These are phyloP conservation scores for Ceriagrion tenellum DNA, from an alignment of 2,888 invertebrate genomes.

Conservation along the genomic window DNA sequence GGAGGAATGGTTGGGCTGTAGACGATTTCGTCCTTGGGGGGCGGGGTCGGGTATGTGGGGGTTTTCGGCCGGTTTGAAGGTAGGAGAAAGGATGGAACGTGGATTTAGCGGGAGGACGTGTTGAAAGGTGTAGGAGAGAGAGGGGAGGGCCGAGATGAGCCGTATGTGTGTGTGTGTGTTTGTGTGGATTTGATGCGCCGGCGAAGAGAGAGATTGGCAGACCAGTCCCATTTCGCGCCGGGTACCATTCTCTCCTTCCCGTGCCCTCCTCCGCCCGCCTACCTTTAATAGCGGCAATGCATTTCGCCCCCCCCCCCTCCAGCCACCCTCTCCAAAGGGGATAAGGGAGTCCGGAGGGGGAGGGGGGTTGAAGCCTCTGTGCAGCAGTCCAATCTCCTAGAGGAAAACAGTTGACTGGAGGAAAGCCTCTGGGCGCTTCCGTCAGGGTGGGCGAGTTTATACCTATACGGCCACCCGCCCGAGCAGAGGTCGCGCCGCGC, in stretches of 20 bases:
- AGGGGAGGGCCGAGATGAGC: background rate
- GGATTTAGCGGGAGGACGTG: background rate
- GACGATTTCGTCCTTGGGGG: too few species aligned
- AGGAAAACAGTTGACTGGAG: background rate
- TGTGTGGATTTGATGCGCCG: background rate
- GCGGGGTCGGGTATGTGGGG: background rate
- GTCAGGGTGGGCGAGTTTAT: background rate
- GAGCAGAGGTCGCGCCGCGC: background rate
- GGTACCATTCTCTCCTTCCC: background rate
- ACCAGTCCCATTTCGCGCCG: background rate
- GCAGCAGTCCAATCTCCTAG: background rate
- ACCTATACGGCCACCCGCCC: background rate
- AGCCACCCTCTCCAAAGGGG: background rate
- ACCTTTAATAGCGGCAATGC: slow-evolving; percentile 3
- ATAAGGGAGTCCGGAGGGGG: background rate
- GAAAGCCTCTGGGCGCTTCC: background rate
- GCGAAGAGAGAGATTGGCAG: background rate
- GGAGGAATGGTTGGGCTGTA: too few species aligned
- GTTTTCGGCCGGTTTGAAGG: background rate
- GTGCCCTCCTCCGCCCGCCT: background rate
- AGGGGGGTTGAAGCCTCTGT: background rate
- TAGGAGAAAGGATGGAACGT: background rate
- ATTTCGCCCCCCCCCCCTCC: background rate
- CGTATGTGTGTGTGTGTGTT: too few species aligned
- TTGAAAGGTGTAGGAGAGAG: background rate